Evolutionary conservation across 1,140 invertebrate genomes (phyloP), one percentile per base, ranked within the genome.

Genomic region (Mercenaria mercenaria): DNA sequence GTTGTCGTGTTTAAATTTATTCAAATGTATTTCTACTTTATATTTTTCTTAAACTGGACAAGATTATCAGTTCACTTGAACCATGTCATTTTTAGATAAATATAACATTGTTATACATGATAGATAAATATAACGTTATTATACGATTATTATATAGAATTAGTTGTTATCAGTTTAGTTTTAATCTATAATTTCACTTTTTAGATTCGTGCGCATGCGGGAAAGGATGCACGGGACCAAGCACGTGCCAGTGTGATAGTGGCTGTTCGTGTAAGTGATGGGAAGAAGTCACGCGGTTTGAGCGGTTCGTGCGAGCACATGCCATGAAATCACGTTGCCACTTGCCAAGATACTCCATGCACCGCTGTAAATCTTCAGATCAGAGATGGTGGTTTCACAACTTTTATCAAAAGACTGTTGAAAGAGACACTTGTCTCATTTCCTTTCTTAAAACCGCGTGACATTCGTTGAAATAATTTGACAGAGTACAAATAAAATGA

Each of bases 211-310:
- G 84, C n/a, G 37, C 0, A 15, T 87, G 84, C 56, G 74, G 74
- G 6, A 32, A 47, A 26, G 84, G 84, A 18, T 87, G 84, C 52
- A 77, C 84, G 0, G 84, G 84, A 20, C 50, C 69, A 47, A 32
- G 37, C 20, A 18, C 29, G 8, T 87, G 84, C 69, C 61, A 34
- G 3, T 87, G 84, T 47, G 84, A 26, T 23, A 64, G 26, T 15
- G 72, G n/a, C 15, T 87, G 84, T 47, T 87, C 84, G 18, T 87
- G 84, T n/a, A 87, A 87, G 74, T 87, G 84, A 87, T 77, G 84
- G 84, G 84, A 43, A n/a, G 20, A 61, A 32, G 74, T 87, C 84
- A 79, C 72, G 52, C 47, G 61, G 84, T 87, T 87, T 56, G 72
- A 87, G 84, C 84, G 74, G 50, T 32, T n/a, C n/a, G 26, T 23